Base-by-base conservation (phyloP, 2,797 vertebrate genomes). In the Helicolenus hilgendorfi region DNA sequence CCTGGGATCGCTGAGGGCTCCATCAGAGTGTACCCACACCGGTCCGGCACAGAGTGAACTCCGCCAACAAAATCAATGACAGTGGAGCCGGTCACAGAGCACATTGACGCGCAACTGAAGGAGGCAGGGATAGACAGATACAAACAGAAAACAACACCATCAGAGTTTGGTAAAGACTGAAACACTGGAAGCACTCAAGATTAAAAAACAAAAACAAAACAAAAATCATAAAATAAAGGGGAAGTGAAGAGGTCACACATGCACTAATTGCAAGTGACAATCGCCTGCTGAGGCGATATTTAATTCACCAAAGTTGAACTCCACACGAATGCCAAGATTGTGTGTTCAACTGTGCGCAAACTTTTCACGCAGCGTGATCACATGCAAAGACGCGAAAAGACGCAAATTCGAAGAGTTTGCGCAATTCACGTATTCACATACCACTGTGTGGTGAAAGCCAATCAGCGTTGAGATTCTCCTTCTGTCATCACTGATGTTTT, bases 1-100 rank as follows among this genome's bases (percentile, higher is more conserved):
- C 76, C 72, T 1, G 84, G 80, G 45, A 82, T 6, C 0, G 53
- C 20, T 0, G 20, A n/a, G 1, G 53, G 2, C 7, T 7, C 65
- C 77, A 92, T 20, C 13, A 90, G 67, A 26, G 68, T 70, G 82
- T 92, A 93, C 3, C 41, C 84, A 73, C 90, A 92, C 1, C 90
- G 78, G 63, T 93, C 88, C 0, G 36, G 68, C 11, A 90, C 56
- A 5, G 72, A 63, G 10, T 58, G 55, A 56, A 83, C 56, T 10
- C 38, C 31, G 9, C 86, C 92, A 1, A 11, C 0, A 3, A 93
- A 81, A n/a, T 72, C 14, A 3, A 93, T 75, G 24, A 87, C 22
- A 2, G 82, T 69, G 2, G 77, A 67, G 26, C 62, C 80, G 0
- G 22, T 89, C 41, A 90, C 63, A 1, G 83, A 87, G 84, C 92